Evolutionary conservation across 2,888 invertebrate species (phyloP).

Genomic region (Marasmarcha lunaedactyla): DNA sequence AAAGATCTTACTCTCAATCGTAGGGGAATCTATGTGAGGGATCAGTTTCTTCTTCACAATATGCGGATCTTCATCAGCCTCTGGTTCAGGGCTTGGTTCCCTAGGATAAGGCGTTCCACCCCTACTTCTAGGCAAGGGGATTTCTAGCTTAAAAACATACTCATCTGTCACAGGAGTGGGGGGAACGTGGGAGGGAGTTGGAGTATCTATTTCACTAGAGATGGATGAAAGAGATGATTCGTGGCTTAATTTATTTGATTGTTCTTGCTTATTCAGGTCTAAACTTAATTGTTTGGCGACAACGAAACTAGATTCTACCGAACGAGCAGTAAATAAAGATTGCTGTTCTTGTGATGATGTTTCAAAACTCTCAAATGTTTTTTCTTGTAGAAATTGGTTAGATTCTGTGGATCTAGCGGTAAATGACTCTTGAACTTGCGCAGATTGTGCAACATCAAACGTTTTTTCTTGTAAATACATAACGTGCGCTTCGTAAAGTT

Average conservation of each 20-base stretch:
- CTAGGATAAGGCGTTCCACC: slow-evolving; percentile 27
- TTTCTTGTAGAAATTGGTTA: background rate
- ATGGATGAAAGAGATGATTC: background rate
- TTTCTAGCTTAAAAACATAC: slow-evolving; percentile 45
- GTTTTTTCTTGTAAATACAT: background rate
- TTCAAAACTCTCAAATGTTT: background rate
- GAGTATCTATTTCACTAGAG: slow-evolving; percentile 27
- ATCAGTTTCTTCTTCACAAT: slow-evolving; percentile 47
- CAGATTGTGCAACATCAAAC: too few relatives aligned
- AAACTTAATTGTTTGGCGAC: slow-evolving; percentile 2
- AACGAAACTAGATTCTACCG: background rate
- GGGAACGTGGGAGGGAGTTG: slow-evolving; percentile 36
- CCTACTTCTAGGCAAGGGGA: slow-evolving; percentile 40
- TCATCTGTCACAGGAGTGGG: slow-evolving; percentile 54
- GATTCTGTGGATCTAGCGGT: too few relatives aligned
- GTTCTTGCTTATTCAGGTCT: slow-evolving; percentile 3
- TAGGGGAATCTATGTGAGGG: slow-evolving; percentile 40
- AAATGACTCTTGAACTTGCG: too few relatives aligned
- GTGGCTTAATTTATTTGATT: background rate
- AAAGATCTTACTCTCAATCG: slow-evolving; percentile 35
- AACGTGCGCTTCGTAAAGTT: background rate
- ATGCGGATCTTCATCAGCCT: slow-evolving; percentile 35
- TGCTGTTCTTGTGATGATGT: slow-evolving; percentile 7
- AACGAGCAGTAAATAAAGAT: slow-evolving; percentile 8
- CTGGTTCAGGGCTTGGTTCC: slow-evolving; percentile 25